Evolutionary conservation across 1,140 invertebrate genomes (phyloP).

Genomic region (Cydia pomonella): DNA sequence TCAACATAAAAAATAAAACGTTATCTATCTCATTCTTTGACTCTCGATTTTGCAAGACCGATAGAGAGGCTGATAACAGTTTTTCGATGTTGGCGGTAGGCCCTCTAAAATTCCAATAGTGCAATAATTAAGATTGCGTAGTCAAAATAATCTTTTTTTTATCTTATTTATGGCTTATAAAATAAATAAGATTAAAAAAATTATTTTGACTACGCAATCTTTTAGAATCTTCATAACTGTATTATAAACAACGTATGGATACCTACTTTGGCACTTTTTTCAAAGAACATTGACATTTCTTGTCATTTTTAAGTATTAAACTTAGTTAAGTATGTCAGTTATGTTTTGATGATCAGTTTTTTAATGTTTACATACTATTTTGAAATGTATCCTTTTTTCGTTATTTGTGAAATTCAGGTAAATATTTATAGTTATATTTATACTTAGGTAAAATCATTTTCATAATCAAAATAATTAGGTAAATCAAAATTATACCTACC

Average conservation of each 20-base stretch:
- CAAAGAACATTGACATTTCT: neutral
- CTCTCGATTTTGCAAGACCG: too few relatives aligned
- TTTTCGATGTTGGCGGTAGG: too few relatives aligned
- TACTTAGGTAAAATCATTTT: neutral
- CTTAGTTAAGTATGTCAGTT: neutral
- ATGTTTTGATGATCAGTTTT: neutral
- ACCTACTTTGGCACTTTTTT: slow-evolving; percentile 2
- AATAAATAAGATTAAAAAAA: too few relatives aligned
- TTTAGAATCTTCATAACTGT: neutral
- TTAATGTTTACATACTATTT: neutral
- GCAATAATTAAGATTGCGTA: too few relatives aligned
- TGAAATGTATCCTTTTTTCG: neutral
- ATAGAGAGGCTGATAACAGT: too few relatives aligned
- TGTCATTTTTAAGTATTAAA: too few relatives aligned
- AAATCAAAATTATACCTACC: neutral
- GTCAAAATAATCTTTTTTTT: too few relatives aligned
- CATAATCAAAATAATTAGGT: neutral
- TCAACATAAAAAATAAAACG: too few relatives aligned
- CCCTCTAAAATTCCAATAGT: too few relatives aligned
- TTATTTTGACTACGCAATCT: neutral
- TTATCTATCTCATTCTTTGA: too few relatives aligned
- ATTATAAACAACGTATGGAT: neutral
- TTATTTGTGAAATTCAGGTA: too few relatives aligned
- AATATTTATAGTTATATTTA: neutral
- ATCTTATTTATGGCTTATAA: too few relatives aligned